Evolutionary conservation across 2,797 vertebrate genomes (phyloP).

Genomic region (Fundulus diaphanus): DNA sequence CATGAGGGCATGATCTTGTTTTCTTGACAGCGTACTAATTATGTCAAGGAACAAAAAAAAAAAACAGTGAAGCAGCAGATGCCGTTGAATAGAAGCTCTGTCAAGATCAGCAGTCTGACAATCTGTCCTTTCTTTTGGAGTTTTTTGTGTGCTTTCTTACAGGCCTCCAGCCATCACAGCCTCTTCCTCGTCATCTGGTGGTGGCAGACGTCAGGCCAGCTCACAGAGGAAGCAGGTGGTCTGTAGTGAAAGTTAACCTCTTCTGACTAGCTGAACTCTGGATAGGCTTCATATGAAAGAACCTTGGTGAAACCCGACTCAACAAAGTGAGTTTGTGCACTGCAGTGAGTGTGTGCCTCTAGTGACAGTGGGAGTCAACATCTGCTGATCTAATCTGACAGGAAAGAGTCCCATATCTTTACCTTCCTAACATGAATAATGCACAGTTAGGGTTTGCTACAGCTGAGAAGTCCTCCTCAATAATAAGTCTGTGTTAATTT

Average conservation of each 20-base stretch:
- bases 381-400: slow-evolving; percentile 52
- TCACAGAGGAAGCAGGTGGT: slow-evolving; percentile 68
- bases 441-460: background rate
- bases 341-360: slow-evolving; percentile 14
- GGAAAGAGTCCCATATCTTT: slow-evolving; percentile 46
- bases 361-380: slow-evolving; percentile 16
- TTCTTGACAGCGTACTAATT: background rate
- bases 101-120: slow-evolving; percentile 60
- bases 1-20: background rate
- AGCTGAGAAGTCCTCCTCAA: background rate
- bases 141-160: slow-evolving; percentile 30
- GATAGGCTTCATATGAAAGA: slow-evolving; percentile 19
- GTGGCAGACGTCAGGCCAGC: slow-evolving; percentile 61
- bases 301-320: background rate
- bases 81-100: slow-evolving; percentile 66
- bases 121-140: slow-evolving; percentile 62
- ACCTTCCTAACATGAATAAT: slow-evolving; percentile 4
- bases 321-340: slow-evolving; percentile 17
- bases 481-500: slow-evolving; percentile 30
- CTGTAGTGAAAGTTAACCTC: slow-evolving; percentile 46
- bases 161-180: slow-evolving; percentile 62
- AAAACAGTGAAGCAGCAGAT: slow-evolving; percentile 66
- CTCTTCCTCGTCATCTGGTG: slow-evolving; percentile 70
- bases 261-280: slow-evolving; percentile 39
- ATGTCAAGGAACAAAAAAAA: slow-evolving; percentile 39